Evolutionary conservation across 2,888 invertebrate genomes (phyloP).

Genomic region (Automeris io): DNA sequence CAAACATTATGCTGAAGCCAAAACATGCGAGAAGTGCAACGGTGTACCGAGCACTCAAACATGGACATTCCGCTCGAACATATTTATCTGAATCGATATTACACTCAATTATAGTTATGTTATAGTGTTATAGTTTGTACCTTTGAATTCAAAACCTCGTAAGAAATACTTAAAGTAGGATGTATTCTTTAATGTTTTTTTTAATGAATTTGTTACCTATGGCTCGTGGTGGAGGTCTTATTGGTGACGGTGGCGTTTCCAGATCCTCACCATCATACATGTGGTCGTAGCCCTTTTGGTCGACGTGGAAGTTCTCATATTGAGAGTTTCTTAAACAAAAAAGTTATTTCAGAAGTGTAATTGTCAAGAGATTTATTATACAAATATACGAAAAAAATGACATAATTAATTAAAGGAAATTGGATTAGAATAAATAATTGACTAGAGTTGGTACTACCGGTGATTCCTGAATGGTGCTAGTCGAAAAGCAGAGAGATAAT

Average conservation of each 20-base stretch:
- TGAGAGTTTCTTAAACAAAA: slow-evolving; percentile 75
- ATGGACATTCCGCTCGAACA: slow-evolving; percentile 90
- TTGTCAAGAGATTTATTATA: neutral
- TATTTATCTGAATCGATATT: slow-evolving; percentile 81
- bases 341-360: neutral
- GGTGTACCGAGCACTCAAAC: slow-evolving; percentile 90
- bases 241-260: slow-evolving; percentile 88
- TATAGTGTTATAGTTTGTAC: too few species aligned
- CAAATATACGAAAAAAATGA: neutral
- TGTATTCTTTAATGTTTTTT: too few species aligned
- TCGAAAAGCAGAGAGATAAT: too few species aligned
- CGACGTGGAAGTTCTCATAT: slow-evolving; percentile 82
- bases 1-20: slow-evolving; percentile 96
- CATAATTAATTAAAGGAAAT: too few species aligned
- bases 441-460: too few species aligned
- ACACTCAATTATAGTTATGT: neutral
- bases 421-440: too few species aligned
- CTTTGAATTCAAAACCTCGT: too few species aligned
- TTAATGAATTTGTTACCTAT: too few species aligned
- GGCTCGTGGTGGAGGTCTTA: slow-evolving; percentile 89
- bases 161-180: too few species aligned
- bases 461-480: too few species aligned
- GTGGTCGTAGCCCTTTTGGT: slow-evolving; percentile 75
- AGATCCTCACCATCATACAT: slow-evolving; percentile 82
- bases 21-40: slow-evolving; percentile 90